Evolutionary conservation across 1,140 invertebrate genomes (phyloP), one percentile per base, ranked within the genome.

Genomic region (Brachionus calyciflorus): DNA sequence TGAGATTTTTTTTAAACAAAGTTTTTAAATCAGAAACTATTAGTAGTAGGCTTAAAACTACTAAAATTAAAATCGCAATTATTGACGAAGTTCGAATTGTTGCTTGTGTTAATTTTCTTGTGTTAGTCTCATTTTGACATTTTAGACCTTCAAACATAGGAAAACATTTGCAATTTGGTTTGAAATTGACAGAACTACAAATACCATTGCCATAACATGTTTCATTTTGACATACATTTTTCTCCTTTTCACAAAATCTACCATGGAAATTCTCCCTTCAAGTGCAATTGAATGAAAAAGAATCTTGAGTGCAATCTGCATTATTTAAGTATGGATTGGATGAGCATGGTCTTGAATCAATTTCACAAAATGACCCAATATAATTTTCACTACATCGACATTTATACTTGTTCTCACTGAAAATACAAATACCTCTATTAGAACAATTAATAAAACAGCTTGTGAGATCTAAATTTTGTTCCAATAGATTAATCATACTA

Each of bases 71-170:
- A n/a, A n/a, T n/a, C n/a, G n/a, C n/a, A n/a, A n/a, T n/a, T n/a
- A n/a, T n/a, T n/a, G n/a, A n/a, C n/a, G n/a, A n/a, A n/a, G n/a
- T n/a, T n/a, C n/a, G n/a, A n/a, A n/a, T n/a, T n/a, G n/a, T n/a
- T n/a, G n/a, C n/a, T n/a, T n/a, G n/a, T n/a, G n/a, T n/a, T n/a
- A n/a, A n/a, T n/a, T n/a, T n/a, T n/a, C n/a, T n/a, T n/a, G n/a
- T n/a, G n/a, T n/a, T n/a, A n/a, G n/a, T 44, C 40, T 68, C 63
- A 48, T 33, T 68, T 24, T 68, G 26, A 41, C 63, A 68, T 41
- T 68, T 44, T 21, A 33, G 10, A 40, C 63, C 63, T 48, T 68
- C 63, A 48, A 33, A 68, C n/a, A 68, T n/a, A 26, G 37, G 4
- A 41, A 68, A 68, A 33, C 63, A 68, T 41, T 68, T 41, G 28